These are phyloP conservation scores for Xerus inauris DNA, from an alignment of 2,113 vertebrate genomes.

Conservation along the genomic window DNA sequence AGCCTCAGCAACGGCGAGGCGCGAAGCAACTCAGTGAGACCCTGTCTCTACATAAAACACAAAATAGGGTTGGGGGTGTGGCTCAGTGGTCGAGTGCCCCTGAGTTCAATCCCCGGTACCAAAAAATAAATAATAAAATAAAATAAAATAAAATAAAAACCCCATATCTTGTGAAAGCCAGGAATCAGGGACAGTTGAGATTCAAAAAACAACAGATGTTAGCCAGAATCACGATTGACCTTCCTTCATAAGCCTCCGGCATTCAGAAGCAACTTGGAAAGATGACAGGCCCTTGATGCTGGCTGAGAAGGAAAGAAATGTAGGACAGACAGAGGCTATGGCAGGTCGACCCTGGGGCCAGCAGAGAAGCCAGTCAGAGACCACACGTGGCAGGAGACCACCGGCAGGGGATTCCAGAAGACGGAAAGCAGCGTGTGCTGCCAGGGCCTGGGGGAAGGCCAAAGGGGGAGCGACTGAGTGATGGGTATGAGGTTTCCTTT, in stretches of 20 bases:
- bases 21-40: no score
- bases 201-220: background rate
- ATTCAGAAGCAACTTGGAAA: background rate
- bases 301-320: background rate
- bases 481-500: background rate
- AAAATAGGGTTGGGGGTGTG: no score
- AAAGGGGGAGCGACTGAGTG: background rate
- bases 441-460: background rate
- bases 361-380: background rate
- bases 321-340: background rate
- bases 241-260: background rate
- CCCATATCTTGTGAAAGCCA: background rate
- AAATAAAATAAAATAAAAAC: no score
- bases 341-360: background rate
- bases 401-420: background rate
- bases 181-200: background rate
- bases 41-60: no score
- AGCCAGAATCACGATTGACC: background rate
- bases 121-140: no score
- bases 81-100: no score
- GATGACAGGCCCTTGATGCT: background rate
- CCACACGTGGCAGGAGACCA: background rate
- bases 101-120: no score
- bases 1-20: no score
- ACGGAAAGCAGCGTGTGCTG: background rate